These are phyloP conservation scores for Zoanthus solanderi DNA, from an alignment of 92 coral and sea anemone genomes.

Conservation along the genomic window DNA sequence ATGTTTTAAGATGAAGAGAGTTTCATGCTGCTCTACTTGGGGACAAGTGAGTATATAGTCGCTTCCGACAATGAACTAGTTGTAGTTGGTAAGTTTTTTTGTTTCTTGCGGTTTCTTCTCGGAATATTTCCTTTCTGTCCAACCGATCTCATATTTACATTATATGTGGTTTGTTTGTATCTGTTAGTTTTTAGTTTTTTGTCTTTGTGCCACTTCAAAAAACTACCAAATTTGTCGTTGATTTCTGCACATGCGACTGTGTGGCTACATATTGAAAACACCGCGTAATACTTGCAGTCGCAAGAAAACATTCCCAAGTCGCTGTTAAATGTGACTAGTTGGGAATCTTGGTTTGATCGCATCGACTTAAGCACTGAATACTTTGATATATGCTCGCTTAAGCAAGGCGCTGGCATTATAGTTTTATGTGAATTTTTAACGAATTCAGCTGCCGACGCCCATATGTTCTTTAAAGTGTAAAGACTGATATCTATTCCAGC, in stretches of 20 bases:
- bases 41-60: not conserved
- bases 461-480: constrained; percentile 48
- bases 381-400: constrained; percentile 43
- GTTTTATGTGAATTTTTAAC: constrained; percentile 40
- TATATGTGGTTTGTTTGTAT: no score
- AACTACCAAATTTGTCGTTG: constrained; percentile 14
- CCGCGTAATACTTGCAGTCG: constrained; percentile 36
- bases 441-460: constrained; percentile 57
- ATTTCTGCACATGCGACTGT: constrained; percentile 41
- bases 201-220: constrained; percentile 49
- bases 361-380: constrained; percentile 57
- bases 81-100: not conserved
- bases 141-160: no score
- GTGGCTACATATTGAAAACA: constrained; percentile 43
- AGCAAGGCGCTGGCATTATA: constrained; percentile 52
- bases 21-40: not conserved
- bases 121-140: constrained; percentile 37
- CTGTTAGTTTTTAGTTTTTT: constrained; percentile 43
- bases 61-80: not conserved
- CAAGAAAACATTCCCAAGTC: constrained; percentile 45
- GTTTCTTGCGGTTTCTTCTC: constrained; percentile 20
- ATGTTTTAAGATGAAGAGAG: constrained; percentile 50
- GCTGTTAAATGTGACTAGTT: constrained; percentile 38
- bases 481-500: constrained; percentile 43
- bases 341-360: constrained; percentile 33